Evolutionary conservation across 2,113 vertebrate genomes (phyloP).

Genomic region (Chamaea fasciata): DNA sequence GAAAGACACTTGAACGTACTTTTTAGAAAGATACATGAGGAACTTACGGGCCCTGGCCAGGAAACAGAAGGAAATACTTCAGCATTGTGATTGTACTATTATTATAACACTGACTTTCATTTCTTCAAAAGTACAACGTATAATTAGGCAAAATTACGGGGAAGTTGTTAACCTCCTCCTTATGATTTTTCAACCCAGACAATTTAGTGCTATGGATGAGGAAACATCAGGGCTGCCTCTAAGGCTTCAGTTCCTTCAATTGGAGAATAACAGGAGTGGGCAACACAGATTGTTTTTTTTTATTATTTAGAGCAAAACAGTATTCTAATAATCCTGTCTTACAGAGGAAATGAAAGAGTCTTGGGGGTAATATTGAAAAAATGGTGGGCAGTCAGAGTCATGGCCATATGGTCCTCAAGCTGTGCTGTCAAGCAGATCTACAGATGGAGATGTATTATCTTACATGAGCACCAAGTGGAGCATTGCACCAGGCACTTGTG

Average conservation of each 20-base stretch:
- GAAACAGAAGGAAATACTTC: not conserved
- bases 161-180: not conserved
- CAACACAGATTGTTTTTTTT: not conserved
- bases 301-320: slow-evolving; percentile 25
- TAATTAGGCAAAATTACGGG: not conserved
- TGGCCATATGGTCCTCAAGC: slow-evolving; percentile 67
- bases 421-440: slow-evolving; percentile 59
- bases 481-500: slow-evolving; percentile 40
- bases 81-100: not conserved
- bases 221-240: not conserved
- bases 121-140: not conserved
- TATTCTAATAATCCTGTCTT: slow-evolving; percentile 41
- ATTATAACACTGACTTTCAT: not conserved
- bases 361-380: slow-evolving; percentile 60
- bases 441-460: slow-evolving; percentile 65
- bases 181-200: not conserved
- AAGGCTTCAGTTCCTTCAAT: not conserved
- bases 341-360: slow-evolving; percentile 49
- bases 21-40: not conserved
- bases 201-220: not conserved
- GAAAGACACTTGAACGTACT: not conserved
- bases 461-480: slow-evolving; percentile 45
- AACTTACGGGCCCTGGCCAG: not conserved
- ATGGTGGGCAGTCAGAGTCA: slow-evolving; percentile 59
- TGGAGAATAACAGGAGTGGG: not conserved